Percentiles rank a stretch among this genome's conserved stretches.
phyloP scores from a whole-genome alignment of 2,113 vertebrate genomes.

The Ahaetulla prasina region DNA sequence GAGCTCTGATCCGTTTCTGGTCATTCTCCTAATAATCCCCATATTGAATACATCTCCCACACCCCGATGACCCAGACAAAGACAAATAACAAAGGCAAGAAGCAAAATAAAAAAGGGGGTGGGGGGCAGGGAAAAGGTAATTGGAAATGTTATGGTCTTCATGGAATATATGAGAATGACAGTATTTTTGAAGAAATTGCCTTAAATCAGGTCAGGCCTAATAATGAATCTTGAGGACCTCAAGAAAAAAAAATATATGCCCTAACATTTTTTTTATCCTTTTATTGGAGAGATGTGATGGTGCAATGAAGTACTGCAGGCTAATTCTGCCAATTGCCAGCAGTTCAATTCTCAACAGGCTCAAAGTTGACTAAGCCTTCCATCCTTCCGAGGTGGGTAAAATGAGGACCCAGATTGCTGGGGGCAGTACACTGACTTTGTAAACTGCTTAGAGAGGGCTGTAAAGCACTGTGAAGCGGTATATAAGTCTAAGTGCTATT shows the following conservation, averaged over 20 bases:
- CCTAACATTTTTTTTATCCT: not conserved
- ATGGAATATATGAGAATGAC: not conserved
- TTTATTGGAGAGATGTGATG: not conserved
- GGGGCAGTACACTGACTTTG: not conserved
- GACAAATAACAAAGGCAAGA: not conserved
- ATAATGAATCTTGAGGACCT: not conserved
- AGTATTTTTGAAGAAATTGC: not conserved
- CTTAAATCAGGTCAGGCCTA: not conserved
- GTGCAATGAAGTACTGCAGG: not conserved
- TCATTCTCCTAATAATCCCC: conserved; percentile 67
- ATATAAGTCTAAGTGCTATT: not conserved
- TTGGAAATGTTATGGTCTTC: not conserved
- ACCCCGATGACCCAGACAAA: not conserved
- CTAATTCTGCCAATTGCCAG: not conserved
- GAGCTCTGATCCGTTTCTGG: conserved; percentile 52
- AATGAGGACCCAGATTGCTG: not conserved
- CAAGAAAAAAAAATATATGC: not conserved
- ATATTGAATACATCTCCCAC: not conserved
- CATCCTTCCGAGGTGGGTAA: not conserved
- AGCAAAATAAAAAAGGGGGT: not conserved
- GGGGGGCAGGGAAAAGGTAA: not conserved
- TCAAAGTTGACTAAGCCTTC: not conserved
- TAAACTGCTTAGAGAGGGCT: not conserved
- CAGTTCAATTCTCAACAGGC: not conserved
- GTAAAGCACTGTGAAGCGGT: not conserved